Base-by-base conservation (phyloP, 2,888 invertebrate species). In the Drosophila pegasa region DNA sequence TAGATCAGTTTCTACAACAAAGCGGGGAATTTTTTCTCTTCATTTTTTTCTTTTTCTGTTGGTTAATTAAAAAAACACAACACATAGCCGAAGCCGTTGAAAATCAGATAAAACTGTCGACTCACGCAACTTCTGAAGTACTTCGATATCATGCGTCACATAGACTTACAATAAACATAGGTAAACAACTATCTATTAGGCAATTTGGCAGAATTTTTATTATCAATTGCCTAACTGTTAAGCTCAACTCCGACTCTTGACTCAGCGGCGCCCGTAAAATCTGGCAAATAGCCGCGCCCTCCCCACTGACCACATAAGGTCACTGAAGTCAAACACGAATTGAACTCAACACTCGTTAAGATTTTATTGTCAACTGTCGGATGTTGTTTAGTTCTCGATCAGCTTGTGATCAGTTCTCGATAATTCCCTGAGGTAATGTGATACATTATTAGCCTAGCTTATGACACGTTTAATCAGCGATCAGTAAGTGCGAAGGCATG, bases 41-140 rank as follows among this genome's bases (percentile, higher is more conserved):
- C n/a, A 18, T 18, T 29, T 35, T 18, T 14, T 43, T 41, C n/a
- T n/a, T n/a, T n/a, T n/a, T n/a, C n/a, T n/a, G n/a, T n/a, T 48
- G 55, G 52, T 63, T 78, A 65, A 74, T 81, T 81, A 63, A 61
- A 51, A 75, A 75, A 83, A 80, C 47, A 61, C 25, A 64, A 33
- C 78, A 65, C 66, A 74, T 40, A 66, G 35, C n/a, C 63, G 68
- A 40, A 68, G 35, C n/a, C 37, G 33, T 48, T 18, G 41, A 20
- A 38, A 14, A 69, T 67, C 59, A 45, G 63, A 72, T 45, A 62
- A 65, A 64, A 43, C 18, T 51, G 75, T 38, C 76, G 61, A 72
- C 54, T 76, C 76, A 65, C 52, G 41, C 20, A 41, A 43, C 37
- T 45, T 40, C 9, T 60, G 45, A 48, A 69, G 68, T 61, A 61